Evolutionary conservation across 2,113 vertebrate species (phyloP).

Genomic region (Pelmatolapia mariae): DNA sequence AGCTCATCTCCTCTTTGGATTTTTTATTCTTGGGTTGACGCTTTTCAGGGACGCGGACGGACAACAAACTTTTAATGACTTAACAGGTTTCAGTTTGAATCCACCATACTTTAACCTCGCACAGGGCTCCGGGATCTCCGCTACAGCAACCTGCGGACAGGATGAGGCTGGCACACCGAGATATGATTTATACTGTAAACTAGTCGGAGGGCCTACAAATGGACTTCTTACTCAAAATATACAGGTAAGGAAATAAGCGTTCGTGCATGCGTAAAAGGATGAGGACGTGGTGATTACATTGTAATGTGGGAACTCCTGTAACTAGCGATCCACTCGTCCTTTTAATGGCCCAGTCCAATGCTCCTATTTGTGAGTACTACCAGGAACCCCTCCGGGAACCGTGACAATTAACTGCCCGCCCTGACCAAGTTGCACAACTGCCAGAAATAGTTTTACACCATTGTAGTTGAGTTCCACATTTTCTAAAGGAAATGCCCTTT

Average conservation of each 20-base stretch:
- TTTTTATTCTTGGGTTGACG: background rate
- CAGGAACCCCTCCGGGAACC: background rate
- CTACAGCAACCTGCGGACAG: conserved; percentile 89
- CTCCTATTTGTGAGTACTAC: background rate
- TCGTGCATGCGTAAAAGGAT: background rate
- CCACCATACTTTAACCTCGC: conserved; percentile 91
- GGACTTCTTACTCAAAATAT: conserved; percentile 74
- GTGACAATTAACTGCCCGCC: background rate
- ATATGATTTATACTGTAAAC: conserved; percentile 85
- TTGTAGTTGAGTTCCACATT: conserved; percentile 8
- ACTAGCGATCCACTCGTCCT: background rate
- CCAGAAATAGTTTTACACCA: conserved; percentile 22
- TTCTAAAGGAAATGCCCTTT: conserved; percentile 28
- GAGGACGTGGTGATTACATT: background rate
- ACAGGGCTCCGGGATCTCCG: conserved; percentile 69
- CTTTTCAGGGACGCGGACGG: conserved; percentile 32
- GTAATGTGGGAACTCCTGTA: background rate
- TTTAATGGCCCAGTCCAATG: background rate
- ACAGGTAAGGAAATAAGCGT: conserved; percentile 72
- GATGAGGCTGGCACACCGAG: conserved; percentile 62
- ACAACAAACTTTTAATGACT: conserved; percentile 17
- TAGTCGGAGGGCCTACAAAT: conserved; percentile 81
- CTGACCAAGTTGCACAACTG: conserved; percentile 5
- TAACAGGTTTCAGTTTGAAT: conserved; percentile 72
- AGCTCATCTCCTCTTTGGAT: conserved; percentile 27